Evolutionary conservation across 1,140 invertebrate genomes (phyloP), one percentile per base, ranked within the genome.

Genomic region (Drosophila quadrilineata): DNA sequence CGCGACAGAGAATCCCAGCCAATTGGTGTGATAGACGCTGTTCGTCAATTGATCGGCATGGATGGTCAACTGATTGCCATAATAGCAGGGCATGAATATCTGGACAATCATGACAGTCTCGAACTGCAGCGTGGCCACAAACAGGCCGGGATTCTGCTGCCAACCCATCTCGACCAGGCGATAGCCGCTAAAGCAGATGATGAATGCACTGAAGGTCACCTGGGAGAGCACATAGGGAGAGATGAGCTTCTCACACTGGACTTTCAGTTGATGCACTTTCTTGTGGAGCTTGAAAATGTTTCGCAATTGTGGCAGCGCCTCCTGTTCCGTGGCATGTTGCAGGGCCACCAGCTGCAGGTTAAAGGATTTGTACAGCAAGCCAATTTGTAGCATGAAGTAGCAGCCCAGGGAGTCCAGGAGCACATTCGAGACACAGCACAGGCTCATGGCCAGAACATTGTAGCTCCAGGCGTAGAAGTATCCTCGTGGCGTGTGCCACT

Each of bases 41-140:
- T 71, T 67, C 3, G 75, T 88, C 0, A 88, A 26, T 3, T 57
- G 54, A 22, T 70, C 53, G 10, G 87, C 77, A 22, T 87, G 49
- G 1, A 74, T 8, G 19, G 77, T 88, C 4, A 88, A 17, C 40
- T 88, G 69, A 36, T 88, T 88, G 45, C 75, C 82, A 24, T 71
- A 88, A 28, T 88, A 88, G 35, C 87, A 88, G 49, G 87, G 87
- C 14, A 88, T 35, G 43, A 63, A 88, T 21, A 88, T 88, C 53
- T 88, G 74, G 2, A 88, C 14, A 12, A 75, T 57, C 80, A 88
- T 88, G 5, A 87, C 67, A 8, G 43, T 56, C 21, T 72, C 54
- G 33, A 88, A 88, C 38, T 88, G 76, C 3, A 84, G n/a, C 6
- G 71, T 88, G 28, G 71, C 69, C 0, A 85, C 31, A 8, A 87